Evolutionary conservation across 2,797 vertebrate genomes (phyloP).

Genomic region (Myripristis jacobus): DNA sequence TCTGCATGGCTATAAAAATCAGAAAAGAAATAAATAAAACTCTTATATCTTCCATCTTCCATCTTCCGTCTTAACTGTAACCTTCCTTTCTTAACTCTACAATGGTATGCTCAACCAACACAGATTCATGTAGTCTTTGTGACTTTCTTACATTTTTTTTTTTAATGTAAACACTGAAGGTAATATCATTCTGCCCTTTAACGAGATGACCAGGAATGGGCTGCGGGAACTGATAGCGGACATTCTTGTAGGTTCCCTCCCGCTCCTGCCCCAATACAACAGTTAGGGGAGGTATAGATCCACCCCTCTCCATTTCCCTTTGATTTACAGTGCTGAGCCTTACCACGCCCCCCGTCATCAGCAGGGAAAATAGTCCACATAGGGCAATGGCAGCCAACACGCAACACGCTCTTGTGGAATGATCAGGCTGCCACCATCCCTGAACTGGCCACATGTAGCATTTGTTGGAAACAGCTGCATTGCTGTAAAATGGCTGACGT

Average conservation of each 20-base stretch:
- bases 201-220: conserved; percentile 72
- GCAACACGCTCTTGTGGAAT: conserved; percentile 53
- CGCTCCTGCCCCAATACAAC: conserved; percentile 74
- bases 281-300: conserved; percentile 75
- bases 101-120: conserved; percentile 25
- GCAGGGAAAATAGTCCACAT: conserved; percentile 45
- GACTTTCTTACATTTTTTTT: conserved; percentile 49
- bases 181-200: conserved; percentile 71
- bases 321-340: conserved; percentile 69
- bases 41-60: conserved; percentile 6
- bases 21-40: not conserved
- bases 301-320: conserved; percentile 24
- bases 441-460: conserved; percentile 39
- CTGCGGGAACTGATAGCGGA: conserved; percentile 72
- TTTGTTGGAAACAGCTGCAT: conserved; percentile 14
- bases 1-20: not conserved
- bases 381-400: conserved; percentile 50
- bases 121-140: conserved; percentile 35
- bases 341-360: conserved; percentile 46
- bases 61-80: not conserved
- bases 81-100: conserved; percentile 22
- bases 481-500: conserved; percentile 30
- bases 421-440: conserved; percentile 46
- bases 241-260: conserved; percentile 75
- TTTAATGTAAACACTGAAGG: conserved; percentile 57